phyloP scores from a whole-genome alignment of 2,797 vertebrate species.

The Tympanoctomys barrerae region DNA sequence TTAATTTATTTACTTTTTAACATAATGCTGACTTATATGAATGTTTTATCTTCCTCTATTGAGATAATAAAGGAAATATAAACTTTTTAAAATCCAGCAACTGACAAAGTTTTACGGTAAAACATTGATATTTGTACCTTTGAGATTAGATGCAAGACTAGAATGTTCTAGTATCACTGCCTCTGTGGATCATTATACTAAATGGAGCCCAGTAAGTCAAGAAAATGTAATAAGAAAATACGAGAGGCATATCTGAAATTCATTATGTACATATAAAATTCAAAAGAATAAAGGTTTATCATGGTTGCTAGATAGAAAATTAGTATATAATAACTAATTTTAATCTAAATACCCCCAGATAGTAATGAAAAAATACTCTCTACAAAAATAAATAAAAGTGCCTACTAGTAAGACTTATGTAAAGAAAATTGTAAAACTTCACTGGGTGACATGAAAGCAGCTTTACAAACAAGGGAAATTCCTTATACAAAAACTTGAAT shows the following conservation, averaged over 20 bases:
- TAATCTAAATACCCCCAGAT: background rate
- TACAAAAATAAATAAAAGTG: background rate
- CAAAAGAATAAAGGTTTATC: background rate
- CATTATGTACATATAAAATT: background rate
- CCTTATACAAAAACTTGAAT: background rate
- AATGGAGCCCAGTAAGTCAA: background rate
- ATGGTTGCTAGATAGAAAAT: background rate
- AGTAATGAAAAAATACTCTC: background rate
- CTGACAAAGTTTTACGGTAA: background rate
- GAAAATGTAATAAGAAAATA: background rate
- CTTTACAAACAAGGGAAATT: background rate
- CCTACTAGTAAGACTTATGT: background rate
- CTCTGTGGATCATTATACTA: background rate
- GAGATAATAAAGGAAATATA: background rate
- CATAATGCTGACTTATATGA: background rate
- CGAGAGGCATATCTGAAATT: background rate
- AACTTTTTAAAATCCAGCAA: background rate
- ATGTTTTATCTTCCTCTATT: background rate
- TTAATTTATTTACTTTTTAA: background rate
- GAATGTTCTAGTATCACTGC: background rate
- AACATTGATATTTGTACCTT: background rate
- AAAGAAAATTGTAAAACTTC: background rate
- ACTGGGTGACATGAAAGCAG: background rate
- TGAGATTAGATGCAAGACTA: background rate
- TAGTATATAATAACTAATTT: background rate